Evolutionary conservation across 2,888 invertebrate genomes (phyloP), one percentile per base, ranked within the genome.

Genomic region (Chouioia cunea): DNA sequence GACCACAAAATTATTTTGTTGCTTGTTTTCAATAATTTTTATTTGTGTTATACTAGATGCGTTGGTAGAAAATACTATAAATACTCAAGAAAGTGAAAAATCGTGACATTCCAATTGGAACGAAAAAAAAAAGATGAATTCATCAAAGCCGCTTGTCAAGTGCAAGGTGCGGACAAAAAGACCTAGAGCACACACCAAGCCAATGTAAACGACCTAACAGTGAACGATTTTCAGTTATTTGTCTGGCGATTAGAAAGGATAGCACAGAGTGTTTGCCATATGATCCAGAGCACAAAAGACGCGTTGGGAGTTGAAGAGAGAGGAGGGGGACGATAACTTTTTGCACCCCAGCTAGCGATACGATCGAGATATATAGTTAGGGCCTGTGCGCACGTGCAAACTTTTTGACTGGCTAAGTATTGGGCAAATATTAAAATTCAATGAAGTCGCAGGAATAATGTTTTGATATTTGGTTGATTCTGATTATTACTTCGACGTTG

Each of bases 261-360:
- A 77, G 74, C 74, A 73, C 59, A n/a, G 66, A 78, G 76, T 79
- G 77, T 79, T 79, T 79, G 77, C 74, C 56, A 10, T 36, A 67
- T 16, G 44, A 52, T 15, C 22, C 14, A 20, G 65, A 47, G 54
- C 22, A 65, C 47, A 65, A 65, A 64, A 71, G 64, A 20, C 43
- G 56, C 53, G 20, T 8, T 4, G 20, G 4, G 50, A 16, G 10
- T 15, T 50, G 3, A 44, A 10, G 47, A 53, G 53, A 36, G 36
- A 36, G 23, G 67, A 54, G 59, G 44, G 48, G 44, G 50, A 63
- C 22, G n/a, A 43, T 15, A 56, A 70, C 43, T 65, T 62, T 36
- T 52, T 14, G 46, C 62, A 52, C 57, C 62, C 62, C 44, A 46
- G 46, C 16, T 8, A 15, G 14, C 12, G 15, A n/a, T 16, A n/a